Evolutionary conservation across 2,888 invertebrate genomes (phyloP).

Genomic region (Hyalella azteca): DNA sequence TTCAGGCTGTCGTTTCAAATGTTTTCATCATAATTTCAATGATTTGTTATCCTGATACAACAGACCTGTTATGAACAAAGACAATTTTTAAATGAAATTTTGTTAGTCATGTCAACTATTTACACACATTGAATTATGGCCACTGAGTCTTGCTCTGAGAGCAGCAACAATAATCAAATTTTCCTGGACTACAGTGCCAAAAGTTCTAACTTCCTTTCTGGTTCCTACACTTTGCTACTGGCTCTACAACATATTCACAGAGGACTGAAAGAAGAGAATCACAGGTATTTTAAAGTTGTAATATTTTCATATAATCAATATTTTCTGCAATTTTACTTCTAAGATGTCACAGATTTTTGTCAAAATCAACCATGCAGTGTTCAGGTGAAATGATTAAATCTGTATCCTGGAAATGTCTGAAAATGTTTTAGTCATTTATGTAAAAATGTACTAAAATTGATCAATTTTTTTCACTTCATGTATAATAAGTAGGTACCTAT

Average conservation of each 20-base stretch:
- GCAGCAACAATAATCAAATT: not conserved
- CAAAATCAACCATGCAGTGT: not conserved
- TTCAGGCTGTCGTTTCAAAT: too few relatives aligned
- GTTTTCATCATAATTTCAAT: too few relatives aligned
- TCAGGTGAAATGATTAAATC: not conserved
- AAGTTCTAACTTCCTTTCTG: not conserved
- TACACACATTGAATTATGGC: not conserved
- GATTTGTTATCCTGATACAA: too few relatives aligned
- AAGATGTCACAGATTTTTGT: not conserved
- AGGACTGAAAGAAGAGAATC: constrained; percentile 12
- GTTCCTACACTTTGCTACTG: not conserved
- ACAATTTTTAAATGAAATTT: not conserved
- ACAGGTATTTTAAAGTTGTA: not conserved
- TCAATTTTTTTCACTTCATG: not conserved
- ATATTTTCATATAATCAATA: not conserved
- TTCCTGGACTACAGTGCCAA: not conserved
- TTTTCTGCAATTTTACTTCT: not conserved
- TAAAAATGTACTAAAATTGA: not conserved
- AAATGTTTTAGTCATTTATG: not conserved
- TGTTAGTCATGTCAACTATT: not conserved
- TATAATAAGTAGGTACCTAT: not conserved
- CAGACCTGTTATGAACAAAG: too few relatives aligned
- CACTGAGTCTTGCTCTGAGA: not conserved
- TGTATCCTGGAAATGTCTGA: not conserved
- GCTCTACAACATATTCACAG: constrained; percentile 2